Conservation (phyloP, 2,113 vertebrate genomes). For the Microcebus griseorufus region DNA sequence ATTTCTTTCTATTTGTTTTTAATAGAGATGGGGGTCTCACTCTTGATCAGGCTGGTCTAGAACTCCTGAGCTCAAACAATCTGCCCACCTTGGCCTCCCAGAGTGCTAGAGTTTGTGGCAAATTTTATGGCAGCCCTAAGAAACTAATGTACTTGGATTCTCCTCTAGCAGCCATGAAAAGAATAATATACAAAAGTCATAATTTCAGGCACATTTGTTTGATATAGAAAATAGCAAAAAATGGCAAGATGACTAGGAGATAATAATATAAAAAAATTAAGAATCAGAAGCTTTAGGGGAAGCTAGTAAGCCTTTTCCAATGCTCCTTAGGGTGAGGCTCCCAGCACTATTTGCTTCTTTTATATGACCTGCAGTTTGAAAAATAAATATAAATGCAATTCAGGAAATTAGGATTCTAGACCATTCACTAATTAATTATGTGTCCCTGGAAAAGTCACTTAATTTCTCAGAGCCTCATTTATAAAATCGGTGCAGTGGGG, state of each 20-base stretch:
- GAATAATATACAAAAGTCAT: neutral
- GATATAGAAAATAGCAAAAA: neutral
- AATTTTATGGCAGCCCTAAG: neutral
- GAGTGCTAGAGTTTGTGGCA: neutral
- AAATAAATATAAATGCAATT: neutral
- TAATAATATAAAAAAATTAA: neutral
- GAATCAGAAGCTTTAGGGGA: neutral
- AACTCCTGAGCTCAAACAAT: too few species aligned
- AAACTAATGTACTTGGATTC: neutral
- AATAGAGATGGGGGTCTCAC: too few species aligned
- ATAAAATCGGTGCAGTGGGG: neutral
- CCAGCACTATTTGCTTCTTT: neutral
- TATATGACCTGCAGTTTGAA: neutral
- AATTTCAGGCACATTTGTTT: neutral
- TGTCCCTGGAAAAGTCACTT: neutral
- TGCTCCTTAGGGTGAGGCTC: too few species aligned
- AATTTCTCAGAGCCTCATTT: neutral
- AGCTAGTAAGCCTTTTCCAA: neutral
- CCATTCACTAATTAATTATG: neutral
- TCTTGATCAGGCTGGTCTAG: too few species aligned
- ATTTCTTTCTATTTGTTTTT: too few species aligned
- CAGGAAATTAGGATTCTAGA: neutral
- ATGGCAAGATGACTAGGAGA: neutral
- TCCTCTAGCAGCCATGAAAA: neutral
- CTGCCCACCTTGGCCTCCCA: too few species aligned